Conservation (phyloP, 2,797 vertebrate species). For the Dipus sagitta region DNA sequence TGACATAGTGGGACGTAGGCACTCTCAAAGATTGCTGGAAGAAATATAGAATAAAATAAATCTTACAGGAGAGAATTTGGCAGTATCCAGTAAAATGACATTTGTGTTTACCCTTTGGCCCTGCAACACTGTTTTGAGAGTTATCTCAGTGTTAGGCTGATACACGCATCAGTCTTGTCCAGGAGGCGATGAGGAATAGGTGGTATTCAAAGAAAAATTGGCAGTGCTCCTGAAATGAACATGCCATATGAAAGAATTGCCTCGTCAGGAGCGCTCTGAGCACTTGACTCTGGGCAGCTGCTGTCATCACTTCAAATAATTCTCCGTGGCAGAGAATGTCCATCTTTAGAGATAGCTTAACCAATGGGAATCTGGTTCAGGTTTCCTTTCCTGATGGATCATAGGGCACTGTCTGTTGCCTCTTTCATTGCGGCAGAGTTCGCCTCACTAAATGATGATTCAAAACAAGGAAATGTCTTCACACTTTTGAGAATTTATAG, state of each 20-base stretch:
- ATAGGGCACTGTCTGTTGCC: slow-evolving; percentile 64
- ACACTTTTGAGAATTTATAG: slow-evolving; percentile 20
- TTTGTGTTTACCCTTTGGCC: slow-evolving; percentile 12
- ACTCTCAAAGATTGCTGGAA: not conserved
- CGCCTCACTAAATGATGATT: slow-evolving; percentile 58
- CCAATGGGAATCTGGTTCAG: slow-evolving; percentile 37
- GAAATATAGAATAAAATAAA: not conserved
- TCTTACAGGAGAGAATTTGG: not conserved
- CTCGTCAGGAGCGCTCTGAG: slow-evolving; percentile 35
- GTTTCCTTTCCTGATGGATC: slow-evolving; percentile 33
- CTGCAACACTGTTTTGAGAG: not conserved
- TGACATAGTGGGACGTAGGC: not conserved
- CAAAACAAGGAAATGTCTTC: slow-evolving; percentile 59
- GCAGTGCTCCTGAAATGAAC: not conserved
- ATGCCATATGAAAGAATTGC: not conserved
- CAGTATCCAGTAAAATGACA: not conserved
- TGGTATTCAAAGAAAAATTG: not conserved
- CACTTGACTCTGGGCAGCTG: not conserved
- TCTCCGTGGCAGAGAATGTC: slow-evolving; percentile 50
- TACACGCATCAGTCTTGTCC: not conserved
- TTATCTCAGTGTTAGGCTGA: not conserved
- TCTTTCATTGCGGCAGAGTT: slow-evolving; percentile 21
- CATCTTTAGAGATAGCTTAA: slow-evolving; percentile 67
- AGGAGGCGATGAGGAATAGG: not conserved
- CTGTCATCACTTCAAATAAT: slow-evolving; percentile 55